These are phyloP conservation scores for Ischnus inquisitorius DNA, from an alignment of 2,888 invertebrate species.

Conservation along the genomic window DNA sequence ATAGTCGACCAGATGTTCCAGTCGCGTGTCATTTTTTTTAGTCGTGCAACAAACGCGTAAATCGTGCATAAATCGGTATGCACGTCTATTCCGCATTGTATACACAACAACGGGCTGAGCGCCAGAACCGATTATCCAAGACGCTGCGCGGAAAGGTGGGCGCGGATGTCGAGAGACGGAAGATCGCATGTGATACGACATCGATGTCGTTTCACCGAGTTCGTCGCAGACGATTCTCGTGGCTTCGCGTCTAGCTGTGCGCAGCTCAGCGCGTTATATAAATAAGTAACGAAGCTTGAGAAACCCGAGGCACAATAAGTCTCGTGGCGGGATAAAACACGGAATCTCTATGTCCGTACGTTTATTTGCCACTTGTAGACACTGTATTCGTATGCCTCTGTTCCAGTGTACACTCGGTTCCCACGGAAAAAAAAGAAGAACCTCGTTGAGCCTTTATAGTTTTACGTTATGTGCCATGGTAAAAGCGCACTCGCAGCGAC, in stretches of 20 bases:
- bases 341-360: slow-evolving; percentile 35
- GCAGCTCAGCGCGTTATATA: slow-evolving; percentile 53
- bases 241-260: not conserved
- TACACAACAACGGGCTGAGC: not conserved
- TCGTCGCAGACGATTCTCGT: slow-evolving; percentile 11
- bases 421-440: slow-evolving; percentile 47
- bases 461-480: slow-evolving; percentile 38
- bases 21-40: not conserved
- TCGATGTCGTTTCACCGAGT: slow-evolving; percentile 3
- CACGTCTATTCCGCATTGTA: not conserved
- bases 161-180: not conserved
- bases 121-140: not conserved
- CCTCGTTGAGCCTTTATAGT: slow-evolving; percentile 57
- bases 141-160: not conserved
- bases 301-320: slow-evolving; percentile 62
- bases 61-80: not conserved
- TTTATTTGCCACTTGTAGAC: slow-evolving; percentile 43
- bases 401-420: slow-evolving; percentile 2
- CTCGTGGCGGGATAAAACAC: slow-evolving; percentile 45
- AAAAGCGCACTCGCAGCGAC: slow-evolving; percentile 56
- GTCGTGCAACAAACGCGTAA: not conserved
- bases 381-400: slow-evolving; percentile 9
- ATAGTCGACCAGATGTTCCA: not conserved
- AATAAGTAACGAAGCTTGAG: slow-evolving; percentile 58
- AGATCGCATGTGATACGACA: not conserved